These are phyloP conservation scores for Cricetomys ansorgei DNA, from an alignment of 2,113 vertebrate genomes.

Conservation along the genomic window DNA sequence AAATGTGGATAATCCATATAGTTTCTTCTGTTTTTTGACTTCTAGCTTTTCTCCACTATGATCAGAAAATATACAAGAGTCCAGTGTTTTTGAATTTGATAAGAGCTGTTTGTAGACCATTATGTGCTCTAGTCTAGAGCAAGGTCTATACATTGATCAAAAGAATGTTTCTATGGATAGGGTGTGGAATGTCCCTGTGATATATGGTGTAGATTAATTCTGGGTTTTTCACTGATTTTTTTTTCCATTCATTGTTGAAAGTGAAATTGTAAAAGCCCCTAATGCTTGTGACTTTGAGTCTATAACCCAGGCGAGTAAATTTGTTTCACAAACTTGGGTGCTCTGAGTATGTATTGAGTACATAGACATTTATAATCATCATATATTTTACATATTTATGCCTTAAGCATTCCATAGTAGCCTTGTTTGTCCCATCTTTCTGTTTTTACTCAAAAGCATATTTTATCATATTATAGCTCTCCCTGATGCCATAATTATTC, in stretches of 20 bases:
- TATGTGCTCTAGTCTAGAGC: not conserved
- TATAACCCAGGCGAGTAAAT: not conserved
- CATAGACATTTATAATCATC: not conserved
- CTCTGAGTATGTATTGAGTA: not conserved
- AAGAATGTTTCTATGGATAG: not conserved
- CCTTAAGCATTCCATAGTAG: not conserved
- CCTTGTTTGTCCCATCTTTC: not conserved
- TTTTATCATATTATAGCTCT: not conserved
- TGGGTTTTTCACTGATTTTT: not conserved
- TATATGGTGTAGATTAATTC: not conserved
- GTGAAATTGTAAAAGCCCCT: not conserved
- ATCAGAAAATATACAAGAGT: not conserved
- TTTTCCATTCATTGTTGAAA: not conserved
- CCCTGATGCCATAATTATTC: not conserved
- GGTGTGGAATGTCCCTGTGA: not conserved
- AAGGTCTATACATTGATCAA: not conserved
- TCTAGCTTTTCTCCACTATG: not conserved
- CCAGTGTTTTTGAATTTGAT: not conserved
- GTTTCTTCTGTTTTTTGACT: not conserved
- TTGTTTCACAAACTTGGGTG: not conserved
- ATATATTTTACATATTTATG: not conserved
- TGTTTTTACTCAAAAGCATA: not conserved
- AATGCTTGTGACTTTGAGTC: not conserved
- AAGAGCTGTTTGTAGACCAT: not conserved
- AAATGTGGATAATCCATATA: not conserved